Base-by-base conservation (phyloP, 2,888 invertebrate genomes). In the Neria commutata region DNA sequence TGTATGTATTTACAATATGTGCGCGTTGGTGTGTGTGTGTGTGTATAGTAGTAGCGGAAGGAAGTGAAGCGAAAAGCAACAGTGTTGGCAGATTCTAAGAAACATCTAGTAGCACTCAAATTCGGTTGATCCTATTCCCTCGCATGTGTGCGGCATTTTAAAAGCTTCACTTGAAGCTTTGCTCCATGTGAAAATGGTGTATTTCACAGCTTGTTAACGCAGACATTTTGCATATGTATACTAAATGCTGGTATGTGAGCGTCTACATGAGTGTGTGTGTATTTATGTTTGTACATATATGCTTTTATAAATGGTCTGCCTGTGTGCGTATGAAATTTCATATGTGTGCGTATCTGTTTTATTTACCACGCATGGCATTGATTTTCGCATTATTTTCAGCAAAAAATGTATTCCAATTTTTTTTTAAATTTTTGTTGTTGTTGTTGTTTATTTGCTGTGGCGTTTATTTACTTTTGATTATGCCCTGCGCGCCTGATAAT, bases 401-500 rank as follows among this genome's bases (percentile, higher is more conserved):
- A n/a, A n/a, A n/a, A n/a, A n/a, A n/a, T n/a, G 29, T 24, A 37
- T 24, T 34, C 16, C 21, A 54, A 29, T 47, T 26, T 47, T 47
- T 34, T 26, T 42, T 33, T 29, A n/a, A 26, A n/a, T 21, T 16
- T 46, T 50, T 50, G 11, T 29, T 50, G 29, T n/a, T 46, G 45
- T 53, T 46, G 17, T 10, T 19, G 23, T 3, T 33, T 47, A 24
- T 11, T 51, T 37, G 34, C 34, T 23, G 19, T 21, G 34, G 34
- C 11, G 14, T n/a, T n/a, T 47, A 54, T 54, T 54, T 54, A 17
- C 21, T 54, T 54, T 54, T 48, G 46, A 54, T 47, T 54, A 54
- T 47, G 48, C 23, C 23, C 42, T 17, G 3, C 16, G 21, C 33
- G 42, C 46, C 40, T 54, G 64, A 62, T 64, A 64, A 65, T 63